phyloP scores from a whole-genome alignment of 2,797 vertebrate species.

The Cuniculus paca region DNA sequence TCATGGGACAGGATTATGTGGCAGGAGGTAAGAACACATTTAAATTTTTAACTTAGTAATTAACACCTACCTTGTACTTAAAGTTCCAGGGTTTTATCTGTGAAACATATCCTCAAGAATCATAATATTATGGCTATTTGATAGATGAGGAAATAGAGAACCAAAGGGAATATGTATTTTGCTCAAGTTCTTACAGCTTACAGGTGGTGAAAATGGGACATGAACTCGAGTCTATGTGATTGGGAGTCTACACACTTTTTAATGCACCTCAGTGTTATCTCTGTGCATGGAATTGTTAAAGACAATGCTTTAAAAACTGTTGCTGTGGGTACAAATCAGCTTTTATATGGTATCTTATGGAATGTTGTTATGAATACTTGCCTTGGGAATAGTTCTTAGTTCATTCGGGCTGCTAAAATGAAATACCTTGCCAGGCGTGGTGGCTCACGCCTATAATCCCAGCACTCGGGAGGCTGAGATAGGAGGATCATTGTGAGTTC shows the following conservation, averaged over 20 bases:
- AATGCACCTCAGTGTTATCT: not conserved
- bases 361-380: not conserved
- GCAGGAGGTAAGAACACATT: slow-evolving; percentile 93
- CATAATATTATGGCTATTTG: not conserved
- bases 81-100: not conserved
- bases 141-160: not conserved
- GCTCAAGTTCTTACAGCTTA: not conserved
- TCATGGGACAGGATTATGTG: slow-evolving; percentile 95
- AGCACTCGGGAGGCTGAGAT: no score
- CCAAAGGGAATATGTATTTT: not conserved
- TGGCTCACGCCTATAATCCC: no score
- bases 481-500: no score
- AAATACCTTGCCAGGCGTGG: no score
- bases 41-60: not conserved
- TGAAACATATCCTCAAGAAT: not conserved
- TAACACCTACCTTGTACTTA: not conserved
- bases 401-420: not conserved
- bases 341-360: not conserved
- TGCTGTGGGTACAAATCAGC: not conserved
- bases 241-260: not conserved
- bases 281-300: not conserved
- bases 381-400: not conserved
- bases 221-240: not conserved
- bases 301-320: not conserved
- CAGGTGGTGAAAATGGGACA: not conserved